These are phyloP conservation scores for Torymus aiolomorphi DNA, from an alignment of 2,888 invertebrate species.

Conservation along the genomic window DNA sequence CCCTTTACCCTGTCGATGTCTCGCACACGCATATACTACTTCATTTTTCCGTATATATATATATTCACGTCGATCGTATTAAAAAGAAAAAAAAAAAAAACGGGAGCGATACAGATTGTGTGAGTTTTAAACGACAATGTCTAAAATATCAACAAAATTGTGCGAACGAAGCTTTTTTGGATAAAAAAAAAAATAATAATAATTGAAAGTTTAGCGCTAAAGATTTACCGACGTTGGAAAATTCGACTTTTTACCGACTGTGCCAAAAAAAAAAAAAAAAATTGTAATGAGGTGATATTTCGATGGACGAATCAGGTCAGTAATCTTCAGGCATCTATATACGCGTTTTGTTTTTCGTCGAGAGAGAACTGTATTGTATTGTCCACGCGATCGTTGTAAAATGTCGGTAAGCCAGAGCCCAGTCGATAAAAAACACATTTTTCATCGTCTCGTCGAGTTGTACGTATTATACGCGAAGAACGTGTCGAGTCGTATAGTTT, in stretches of 20 bases:
- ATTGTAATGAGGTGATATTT: too few relatives aligned
- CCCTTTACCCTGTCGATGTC: constrained; percentile 26
- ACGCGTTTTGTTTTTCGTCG: too few relatives aligned
- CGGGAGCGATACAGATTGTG: not conserved
- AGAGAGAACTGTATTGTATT: too few relatives aligned
- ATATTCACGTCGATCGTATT: constrained; percentile 3
- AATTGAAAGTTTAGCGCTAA: too few relatives aligned
- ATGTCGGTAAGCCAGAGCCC: not conserved
- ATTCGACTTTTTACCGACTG: not conserved
- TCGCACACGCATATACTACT: not conserved
- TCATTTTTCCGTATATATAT: constrained; percentile 21
- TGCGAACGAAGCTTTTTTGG: too few relatives aligned
- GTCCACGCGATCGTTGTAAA: not conserved
- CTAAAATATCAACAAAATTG: not conserved
- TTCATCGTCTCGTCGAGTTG: not conserved
- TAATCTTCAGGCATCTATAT: too few relatives aligned
- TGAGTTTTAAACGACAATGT: constrained; percentile 6
- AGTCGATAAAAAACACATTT: not conserved
- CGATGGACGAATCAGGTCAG: too few relatives aligned
- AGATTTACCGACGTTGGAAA: not conserved
- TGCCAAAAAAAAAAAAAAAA: too few relatives aligned
- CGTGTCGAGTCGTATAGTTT: too few relatives aligned
- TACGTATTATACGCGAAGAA: too few relatives aligned
- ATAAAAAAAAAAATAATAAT: too few relatives aligned
- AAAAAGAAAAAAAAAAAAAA: not conserved